These are phyloP conservation scores for Sardinella longiceps DNA, from an alignment of 2,797 vertebrate species.

Conservation along the genomic window DNA sequence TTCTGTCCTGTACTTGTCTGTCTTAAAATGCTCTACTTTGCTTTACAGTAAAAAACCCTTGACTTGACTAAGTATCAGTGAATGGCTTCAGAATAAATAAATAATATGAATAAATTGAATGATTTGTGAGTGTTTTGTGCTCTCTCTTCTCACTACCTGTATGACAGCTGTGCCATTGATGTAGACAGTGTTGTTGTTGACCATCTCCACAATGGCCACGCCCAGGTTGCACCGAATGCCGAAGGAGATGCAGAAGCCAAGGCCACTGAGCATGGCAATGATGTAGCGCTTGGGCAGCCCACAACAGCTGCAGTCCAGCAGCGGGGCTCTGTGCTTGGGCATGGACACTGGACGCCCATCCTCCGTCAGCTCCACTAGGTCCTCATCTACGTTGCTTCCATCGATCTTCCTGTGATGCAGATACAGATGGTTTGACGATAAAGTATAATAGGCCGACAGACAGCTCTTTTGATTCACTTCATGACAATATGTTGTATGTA, in stretches of 20 bases:
- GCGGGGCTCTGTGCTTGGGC: slow-evolving; percentile 50
- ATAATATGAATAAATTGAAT: no score
- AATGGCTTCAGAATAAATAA: no score
- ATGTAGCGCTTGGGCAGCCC: slow-evolving; percentile 95
- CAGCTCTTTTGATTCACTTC: neutral
- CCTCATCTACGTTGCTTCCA: slow-evolving; percentile 81
- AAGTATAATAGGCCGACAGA: neutral
- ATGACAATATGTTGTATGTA: neutral
- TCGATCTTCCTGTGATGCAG: slow-evolving; percentile 83
- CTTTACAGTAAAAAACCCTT: no score
- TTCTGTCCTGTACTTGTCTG: no score
- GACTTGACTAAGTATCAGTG: no score
- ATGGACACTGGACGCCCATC: slow-evolving; percentile 82
- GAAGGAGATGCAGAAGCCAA: slow-evolving; percentile 99
- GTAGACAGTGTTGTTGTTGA: slow-evolving; percentile 95
- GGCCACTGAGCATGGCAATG: slow-evolving; percentile 93
- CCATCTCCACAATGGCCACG: slow-evolving; percentile 98
- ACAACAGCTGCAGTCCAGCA: slow-evolving; percentile 85
- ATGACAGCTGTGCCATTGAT: slow-evolving; percentile 89
- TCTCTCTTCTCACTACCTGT: slow-evolving; percentile 77
- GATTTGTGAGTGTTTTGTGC: neutral
- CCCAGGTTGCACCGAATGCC: slow-evolving; percentile 97
- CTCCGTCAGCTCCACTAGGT: slow-evolving; percentile 85
- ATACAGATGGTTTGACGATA: neutral
- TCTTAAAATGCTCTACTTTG: no score